Percentiles rank a stretch among this genome's conserved stretches.
Evolutionary conservation across 2,888 invertebrate species (phyloP).

Genomic region (Andricus curvator): DNA sequence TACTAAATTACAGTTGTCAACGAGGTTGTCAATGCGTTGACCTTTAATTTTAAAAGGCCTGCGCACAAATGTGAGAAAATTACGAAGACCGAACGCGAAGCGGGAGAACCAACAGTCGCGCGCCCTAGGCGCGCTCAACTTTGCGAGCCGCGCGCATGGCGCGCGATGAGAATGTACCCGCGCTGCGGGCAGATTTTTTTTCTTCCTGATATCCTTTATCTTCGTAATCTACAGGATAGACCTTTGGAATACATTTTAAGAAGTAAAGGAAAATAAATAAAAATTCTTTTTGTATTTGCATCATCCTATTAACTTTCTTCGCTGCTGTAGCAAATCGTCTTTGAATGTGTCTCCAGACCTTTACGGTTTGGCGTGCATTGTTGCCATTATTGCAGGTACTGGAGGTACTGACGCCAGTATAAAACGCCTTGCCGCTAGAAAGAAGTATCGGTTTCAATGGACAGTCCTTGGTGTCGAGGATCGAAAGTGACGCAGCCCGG

Average conservation of each 20-base stretch:
- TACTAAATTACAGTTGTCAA: no score
- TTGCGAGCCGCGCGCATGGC: no score
- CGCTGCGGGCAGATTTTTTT: no score
- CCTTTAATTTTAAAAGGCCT: no score
- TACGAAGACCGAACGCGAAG: no score
- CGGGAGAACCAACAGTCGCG: no score
- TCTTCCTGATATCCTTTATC: no score
- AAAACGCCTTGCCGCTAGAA: conserved; percentile 47
- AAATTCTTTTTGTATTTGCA: neutral
- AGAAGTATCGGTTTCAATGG: conserved; percentile 72
- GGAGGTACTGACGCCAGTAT: conserved; percentile 49
- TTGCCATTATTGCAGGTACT: conserved; percentile 49
- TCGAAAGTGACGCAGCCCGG: conserved; percentile 63
- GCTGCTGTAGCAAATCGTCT: neutral
- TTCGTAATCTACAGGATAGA: neutral
- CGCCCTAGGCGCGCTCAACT: no score
- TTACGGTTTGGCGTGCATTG: conserved; percentile 45
- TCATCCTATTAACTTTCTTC: neutral
- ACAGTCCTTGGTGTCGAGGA: conserved; percentile 59
- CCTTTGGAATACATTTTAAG: neutral
- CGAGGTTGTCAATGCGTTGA: no score
- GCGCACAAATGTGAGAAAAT: no score
- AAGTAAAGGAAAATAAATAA: neutral
- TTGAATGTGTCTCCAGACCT: conserved; percentile 28
- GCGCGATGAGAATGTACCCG: no score